Evolutionary conservation across 2,797 vertebrate genomes (phyloP), one percentile per base, ranked within the genome.

Genomic region (Adrianichthys oophorus): DNA sequence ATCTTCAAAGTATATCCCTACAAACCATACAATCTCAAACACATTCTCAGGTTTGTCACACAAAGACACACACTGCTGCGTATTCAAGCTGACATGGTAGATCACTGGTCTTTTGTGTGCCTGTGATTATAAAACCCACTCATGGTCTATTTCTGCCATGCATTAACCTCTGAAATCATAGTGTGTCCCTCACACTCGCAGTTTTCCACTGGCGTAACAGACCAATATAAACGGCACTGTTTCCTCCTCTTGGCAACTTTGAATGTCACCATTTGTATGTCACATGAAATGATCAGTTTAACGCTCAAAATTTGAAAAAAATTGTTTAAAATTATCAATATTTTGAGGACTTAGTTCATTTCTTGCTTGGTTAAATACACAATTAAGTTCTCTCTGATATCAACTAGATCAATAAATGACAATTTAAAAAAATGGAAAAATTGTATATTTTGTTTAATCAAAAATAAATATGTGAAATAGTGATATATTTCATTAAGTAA

Each of bases 161-260:
- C 76, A 83, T 85, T 89, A 87, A 85, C 82, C 85, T 88, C 82
- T 76, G 70, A 83, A 87, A 87, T 85, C 80, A 79, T 73, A 74
- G 76, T 59, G 56, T 86, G 78, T 82, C 74, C 62, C 60, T 58
- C 48, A 60, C 44, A 40, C 2, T 7, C 56, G 52, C 48, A 19
- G 59, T 51, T 55, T 62, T 59, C 40, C 48, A 46, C 41, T 44
- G 49, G 54, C 69, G 72, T 63, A 48, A 52, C 7, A 58, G 51
- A 56, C 54, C 42, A 56, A 66, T 18, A 47, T 63, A 62, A 67
- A 68, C 64, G 46, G 23, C 64, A 57, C 46, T 49, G 50, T 70
- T 71, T 56, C 52, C 29, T 68, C 63, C 56, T 4, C 32, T 10
- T 62, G 47, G 49, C 50, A 73, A 69, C 51, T 61, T 61, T 49